These are phyloP conservation scores for Andrena minutula DNA, from an alignment of 2,888 invertebrate genomes.

Conservation along the genomic window DNA sequence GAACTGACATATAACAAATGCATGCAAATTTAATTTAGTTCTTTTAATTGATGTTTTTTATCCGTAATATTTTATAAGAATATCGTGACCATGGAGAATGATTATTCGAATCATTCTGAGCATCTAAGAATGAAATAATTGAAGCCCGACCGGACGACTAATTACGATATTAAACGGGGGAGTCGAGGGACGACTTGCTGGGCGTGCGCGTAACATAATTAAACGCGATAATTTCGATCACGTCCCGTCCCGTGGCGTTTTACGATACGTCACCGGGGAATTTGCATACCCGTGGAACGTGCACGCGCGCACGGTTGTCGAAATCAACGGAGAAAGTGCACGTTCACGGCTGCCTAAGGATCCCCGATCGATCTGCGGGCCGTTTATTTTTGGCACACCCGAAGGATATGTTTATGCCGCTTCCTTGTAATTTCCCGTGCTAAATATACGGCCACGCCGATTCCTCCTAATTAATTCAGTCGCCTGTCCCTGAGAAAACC, in stretches of 20 bases:
- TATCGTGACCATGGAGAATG: not conserved
- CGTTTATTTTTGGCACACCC: not conserved
- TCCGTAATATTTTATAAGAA: not conserved
- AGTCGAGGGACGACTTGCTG: not conserved
- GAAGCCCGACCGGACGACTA: not conserved
- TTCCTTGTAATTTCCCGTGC: not conserved
- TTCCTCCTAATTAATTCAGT: not conserved
- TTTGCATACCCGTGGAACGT: slow-evolving; percentile 7
- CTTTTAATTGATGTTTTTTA: not conserved
- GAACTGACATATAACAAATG: too few relatives aligned
- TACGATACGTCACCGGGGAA: slow-evolving; percentile 8
- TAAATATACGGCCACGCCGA: not conserved
- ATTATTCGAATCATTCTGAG: not conserved
- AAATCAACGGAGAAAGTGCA: slow-evolving; percentile 27
- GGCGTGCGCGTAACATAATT: not conserved
- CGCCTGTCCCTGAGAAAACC: not conserved
- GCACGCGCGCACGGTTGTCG: not conserved
- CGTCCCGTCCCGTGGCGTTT: slow-evolving; percentile 11
- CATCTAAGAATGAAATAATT: not conserved
- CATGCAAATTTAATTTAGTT: too few relatives aligned
- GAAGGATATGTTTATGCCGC: not conserved
- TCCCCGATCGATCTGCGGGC: not conserved
- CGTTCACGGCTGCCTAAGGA: not conserved
- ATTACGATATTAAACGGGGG: not conserved
- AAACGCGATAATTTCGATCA: slow-evolving; percentile 7